A percentile compares a stretch with the other conserved stretches of the same genome.
These are phyloP conservation scores for Scytalopus superciliaris DNA, from an alignment of 2,113 vertebrate species.

Conservation along the genomic window DNA sequence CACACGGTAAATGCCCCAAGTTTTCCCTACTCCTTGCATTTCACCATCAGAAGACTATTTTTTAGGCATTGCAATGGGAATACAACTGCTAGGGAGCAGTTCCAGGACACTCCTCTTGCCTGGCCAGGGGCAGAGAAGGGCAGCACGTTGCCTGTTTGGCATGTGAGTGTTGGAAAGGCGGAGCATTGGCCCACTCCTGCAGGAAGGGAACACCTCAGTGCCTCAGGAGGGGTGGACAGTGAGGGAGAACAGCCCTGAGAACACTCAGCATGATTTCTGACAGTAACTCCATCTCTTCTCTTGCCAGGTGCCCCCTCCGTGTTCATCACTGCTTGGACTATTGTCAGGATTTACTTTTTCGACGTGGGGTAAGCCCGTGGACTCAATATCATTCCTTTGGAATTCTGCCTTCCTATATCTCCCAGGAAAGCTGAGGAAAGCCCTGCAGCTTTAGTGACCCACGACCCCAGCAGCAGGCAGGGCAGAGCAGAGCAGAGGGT, in stretches of 20 bases:
- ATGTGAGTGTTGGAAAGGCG: not conserved
- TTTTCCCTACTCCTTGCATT: not conserved
- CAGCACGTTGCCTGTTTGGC: not conserved
- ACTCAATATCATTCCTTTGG: not conserved
- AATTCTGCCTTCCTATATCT: not conserved
- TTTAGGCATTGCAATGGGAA: not conserved
- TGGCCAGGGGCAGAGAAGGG: not conserved
- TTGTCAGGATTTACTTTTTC: constrained; percentile 81
- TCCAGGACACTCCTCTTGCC: not conserved
- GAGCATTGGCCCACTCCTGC: not conserved
- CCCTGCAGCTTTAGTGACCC: not conserved
- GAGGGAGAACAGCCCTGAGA: not conserved
- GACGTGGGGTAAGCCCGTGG: constrained; percentile 82
- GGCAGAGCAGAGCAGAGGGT: not conserved
- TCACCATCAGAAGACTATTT: not conserved
- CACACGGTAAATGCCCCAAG: not conserved
- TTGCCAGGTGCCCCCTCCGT: constrained; percentile 84
- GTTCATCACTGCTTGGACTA: constrained; percentile 88
- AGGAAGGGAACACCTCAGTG: not conserved
- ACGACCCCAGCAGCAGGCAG: not conserved
- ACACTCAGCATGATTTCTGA: not conserved
- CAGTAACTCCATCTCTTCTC: not conserved
- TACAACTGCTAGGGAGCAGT: not conserved
- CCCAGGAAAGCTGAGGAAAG: not conserved
- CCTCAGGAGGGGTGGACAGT: not conserved